These are phyloP conservation scores for Rhabdophis nuchalis DNA, from an alignment of 2,797 vertebrate genomes.

Conservation along the genomic window DNA sequence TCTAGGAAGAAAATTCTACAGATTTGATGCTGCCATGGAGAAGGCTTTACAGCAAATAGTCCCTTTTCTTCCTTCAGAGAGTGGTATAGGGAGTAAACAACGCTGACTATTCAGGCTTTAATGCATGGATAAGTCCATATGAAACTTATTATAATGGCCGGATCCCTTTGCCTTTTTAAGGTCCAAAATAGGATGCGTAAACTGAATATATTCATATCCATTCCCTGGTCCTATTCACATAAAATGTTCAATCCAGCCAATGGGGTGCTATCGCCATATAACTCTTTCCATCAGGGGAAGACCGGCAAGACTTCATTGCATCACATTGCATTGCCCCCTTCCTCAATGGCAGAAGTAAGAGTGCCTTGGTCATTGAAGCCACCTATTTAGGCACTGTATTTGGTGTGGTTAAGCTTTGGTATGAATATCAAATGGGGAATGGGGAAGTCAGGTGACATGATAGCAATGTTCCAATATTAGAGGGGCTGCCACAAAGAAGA, in stretches of 20 bases:
- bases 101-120: background rate
- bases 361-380: background rate
- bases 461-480: background rate
- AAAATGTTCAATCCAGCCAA: background rate
- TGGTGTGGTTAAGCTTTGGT: background rate
- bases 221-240: background rate
- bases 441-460: background rate
- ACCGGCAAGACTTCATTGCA: background rate
- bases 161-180: background rate
- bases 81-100: background rate
- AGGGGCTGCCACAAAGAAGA: background rate
- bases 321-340: background rate
- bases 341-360: background rate
- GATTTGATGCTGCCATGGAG: background rate
- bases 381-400: background rate
- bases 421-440: background rate
- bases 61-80: background rate
- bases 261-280: background rate
- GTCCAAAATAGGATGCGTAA: background rate
- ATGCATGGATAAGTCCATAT: background rate
- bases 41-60: background rate
- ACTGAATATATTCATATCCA: background rate
- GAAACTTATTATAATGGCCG: background rate
- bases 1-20: background rate
- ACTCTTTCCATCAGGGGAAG: background rate